A percentile compares a stretch with the other conserved stretches of the same genome.
phyloP scores from a whole-genome alignment of 2,888 invertebrate genomes.

The Pseudoips prasinana region DNA sequence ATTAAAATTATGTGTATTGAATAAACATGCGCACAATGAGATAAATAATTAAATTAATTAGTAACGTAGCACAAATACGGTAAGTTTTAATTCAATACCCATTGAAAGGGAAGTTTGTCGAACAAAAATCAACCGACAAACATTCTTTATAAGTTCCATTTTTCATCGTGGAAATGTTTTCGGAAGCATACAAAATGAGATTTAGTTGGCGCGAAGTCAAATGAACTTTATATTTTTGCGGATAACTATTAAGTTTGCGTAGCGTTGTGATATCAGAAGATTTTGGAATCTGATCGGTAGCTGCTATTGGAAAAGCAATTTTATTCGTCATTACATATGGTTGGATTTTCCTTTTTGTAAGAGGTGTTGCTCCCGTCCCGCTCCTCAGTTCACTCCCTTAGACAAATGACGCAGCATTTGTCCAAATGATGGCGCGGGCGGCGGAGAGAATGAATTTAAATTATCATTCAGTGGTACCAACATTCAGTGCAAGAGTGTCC shows the following conservation, averaged over 20 bases:
- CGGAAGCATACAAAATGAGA: slow-evolving; percentile 72
- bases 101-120: slow-evolving; percentile 53
- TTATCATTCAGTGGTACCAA: slow-evolving; percentile 82
- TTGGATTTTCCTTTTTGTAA: slow-evolving; percentile 37
- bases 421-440: slow-evolving; percentile 83
- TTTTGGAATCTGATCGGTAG: slow-evolving; percentile 64
- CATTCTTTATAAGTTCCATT: slow-evolving; percentile 62
- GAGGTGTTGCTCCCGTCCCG: slow-evolving; percentile 46
- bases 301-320: slow-evolving; percentile 43
- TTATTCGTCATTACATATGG: slow-evolving; percentile 39
- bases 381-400: slow-evolving; percentile 62
- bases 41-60: slow-evolving; percentile 79
- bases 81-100: slow-evolving; percentile 78
- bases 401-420: slow-evolving; percentile 82
- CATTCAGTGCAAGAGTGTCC: slow-evolving; percentile 68
- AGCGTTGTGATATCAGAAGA: slow-evolving; percentile 54
- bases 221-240: slow-evolving; percentile 46
- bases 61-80: slow-evolving; percentile 72
- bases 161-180: slow-evolving; percentile 67
- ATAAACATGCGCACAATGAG: slow-evolving; percentile 66
- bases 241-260: slow-evolving; percentile 54
- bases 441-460: slow-evolving; percentile 83
- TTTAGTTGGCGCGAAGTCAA: slow-evolving; percentile 46
- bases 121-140: slow-evolving; percentile 62
- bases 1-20: slow-evolving; percentile 61